A percentile compares a stretch with the other conserved stretches of the same genome.
phyloP scores from a whole-genome alignment of 2,888 invertebrate species.

The Drosophila mayaguana region DNA sequence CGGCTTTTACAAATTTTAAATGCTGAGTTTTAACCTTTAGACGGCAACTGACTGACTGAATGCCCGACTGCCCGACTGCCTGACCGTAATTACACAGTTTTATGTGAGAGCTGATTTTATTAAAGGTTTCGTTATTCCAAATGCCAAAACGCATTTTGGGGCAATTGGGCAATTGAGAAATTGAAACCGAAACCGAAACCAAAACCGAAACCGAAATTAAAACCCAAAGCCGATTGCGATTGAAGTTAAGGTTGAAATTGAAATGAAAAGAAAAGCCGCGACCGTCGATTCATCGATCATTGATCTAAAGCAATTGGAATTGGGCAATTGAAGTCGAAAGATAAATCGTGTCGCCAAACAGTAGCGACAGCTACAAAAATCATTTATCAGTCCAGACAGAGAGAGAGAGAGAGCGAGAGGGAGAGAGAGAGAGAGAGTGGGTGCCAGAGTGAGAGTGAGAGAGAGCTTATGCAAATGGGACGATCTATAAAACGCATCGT shows the following conservation, averaged over 20 bases:
- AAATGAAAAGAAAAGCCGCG: slow-evolving; percentile 64
- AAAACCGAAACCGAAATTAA: background rate
- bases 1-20: slow-evolving; percentile 69
- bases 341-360: slow-evolving; percentile 60
- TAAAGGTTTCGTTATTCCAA: slow-evolving; percentile 55
- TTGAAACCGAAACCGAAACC: slow-evolving; percentile 7
- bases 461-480: slow-evolving; percentile 35
- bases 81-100: slow-evolving; percentile 51
- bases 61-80: slow-evolving; percentile 13
- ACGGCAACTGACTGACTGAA: slow-evolving; percentile 45
- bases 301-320: slow-evolving; percentile 55
- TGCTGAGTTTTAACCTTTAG: slow-evolving; percentile 74
- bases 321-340: slow-evolving; percentile 38
- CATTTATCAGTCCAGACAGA: slow-evolving; percentile 22
- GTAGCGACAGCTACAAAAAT: slow-evolving; percentile 63
- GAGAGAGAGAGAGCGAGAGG: background rate
- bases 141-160: slow-evolving; percentile 31
- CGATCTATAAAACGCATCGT: slow-evolving; percentile 40
- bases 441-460: background rate
- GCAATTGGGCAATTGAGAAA: slow-evolving; percentile 40
- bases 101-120: slow-evolving; percentile 48
- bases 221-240: slow-evolving; percentile 5
- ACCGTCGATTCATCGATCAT: slow-evolving; percentile 46
- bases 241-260: slow-evolving; percentile 19
- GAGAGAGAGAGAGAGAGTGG: background rate